Evolutionary conservation across 2,797 vertebrate genomes (phyloP).

Genomic region (Falco berigora): DNA sequence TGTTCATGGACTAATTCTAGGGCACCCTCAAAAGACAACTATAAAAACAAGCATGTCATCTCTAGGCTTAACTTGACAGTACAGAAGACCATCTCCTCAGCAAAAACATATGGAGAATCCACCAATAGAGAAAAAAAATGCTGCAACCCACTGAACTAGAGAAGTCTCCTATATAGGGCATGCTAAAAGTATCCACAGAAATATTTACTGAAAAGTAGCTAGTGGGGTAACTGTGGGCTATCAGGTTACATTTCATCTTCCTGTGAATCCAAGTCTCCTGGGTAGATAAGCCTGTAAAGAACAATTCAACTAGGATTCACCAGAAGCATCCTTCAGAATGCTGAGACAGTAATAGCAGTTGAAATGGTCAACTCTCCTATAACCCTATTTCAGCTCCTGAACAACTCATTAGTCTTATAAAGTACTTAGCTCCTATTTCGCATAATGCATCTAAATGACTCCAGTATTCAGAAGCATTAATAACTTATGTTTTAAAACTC

Average conservation of each 20-base stretch:
- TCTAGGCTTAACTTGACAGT: neutral
- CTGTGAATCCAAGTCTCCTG: neutral
- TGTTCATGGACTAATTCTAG: neutral
- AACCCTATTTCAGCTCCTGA: neutral
- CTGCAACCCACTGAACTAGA: neutral
- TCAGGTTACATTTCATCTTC: neutral
- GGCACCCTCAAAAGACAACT: neutral
- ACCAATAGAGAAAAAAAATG: neutral
- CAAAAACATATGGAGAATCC: neutral
- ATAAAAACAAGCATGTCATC: neutral
- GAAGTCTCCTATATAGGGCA: neutral
- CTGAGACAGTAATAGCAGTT: accelerated
- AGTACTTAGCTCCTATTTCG: neutral
- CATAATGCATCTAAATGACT: neutral
- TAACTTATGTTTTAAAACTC: neutral
- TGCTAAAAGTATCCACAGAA: neutral
- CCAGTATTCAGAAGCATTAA: neutral
- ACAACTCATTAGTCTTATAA: neutral
- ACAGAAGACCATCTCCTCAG: neutral
- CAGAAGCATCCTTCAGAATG: neutral
- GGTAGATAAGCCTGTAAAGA: neutral
- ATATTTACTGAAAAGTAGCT: neutral
- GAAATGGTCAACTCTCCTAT: neutral
- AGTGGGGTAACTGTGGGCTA: neutral
- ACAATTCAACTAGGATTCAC: neutral